Percentiles rank a stretch among this genome's conserved stretches.
Evolutionary conservation across 2,888 invertebrate genomes (phyloP).

Genomic region (Coenonympha glycerion): DNA sequence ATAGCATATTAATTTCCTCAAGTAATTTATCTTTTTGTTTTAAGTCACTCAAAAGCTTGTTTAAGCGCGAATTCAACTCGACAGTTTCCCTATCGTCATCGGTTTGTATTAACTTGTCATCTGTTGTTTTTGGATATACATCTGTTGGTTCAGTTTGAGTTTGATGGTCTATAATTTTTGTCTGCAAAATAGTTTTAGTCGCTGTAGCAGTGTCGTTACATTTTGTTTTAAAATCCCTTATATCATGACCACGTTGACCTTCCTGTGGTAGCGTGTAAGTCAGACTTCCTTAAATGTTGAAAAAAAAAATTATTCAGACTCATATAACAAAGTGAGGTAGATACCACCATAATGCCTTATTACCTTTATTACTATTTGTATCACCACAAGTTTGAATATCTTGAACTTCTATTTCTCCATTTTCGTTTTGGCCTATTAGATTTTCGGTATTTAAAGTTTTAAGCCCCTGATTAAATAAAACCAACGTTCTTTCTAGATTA

Average conservation of each 20-base stretch:
- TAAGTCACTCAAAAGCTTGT: slow-evolving; percentile 37
- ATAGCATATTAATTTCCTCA: slow-evolving; percentile 41
- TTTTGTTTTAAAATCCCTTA: neutral
- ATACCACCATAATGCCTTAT: neutral
- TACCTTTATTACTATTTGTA: slow-evolving; percentile 46
- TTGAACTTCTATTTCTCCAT: slow-evolving; percentile 43
- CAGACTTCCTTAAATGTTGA: slow-evolving; percentile 45
- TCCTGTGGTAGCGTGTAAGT: slow-evolving; percentile 55
- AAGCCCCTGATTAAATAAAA: slow-evolving; percentile 56
- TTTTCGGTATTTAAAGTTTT: slow-evolving; percentile 34
- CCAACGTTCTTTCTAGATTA: slow-evolving; percentile 51
- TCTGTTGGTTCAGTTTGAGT: slow-evolving; percentile 50
- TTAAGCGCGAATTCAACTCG: slow-evolving; percentile 36
- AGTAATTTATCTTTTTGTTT: slow-evolving; percentile 49
- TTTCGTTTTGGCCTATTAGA: slow-evolving; percentile 28
- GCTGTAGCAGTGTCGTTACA: slow-evolving; percentile 20
- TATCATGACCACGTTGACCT: slow-evolving; percentile 37
- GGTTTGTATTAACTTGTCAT: slow-evolving; percentile 46
- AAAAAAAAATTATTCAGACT: slow-evolving; percentile 6
- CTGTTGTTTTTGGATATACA: slow-evolving; percentile 27
- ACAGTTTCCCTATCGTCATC: slow-evolving; percentile 35
- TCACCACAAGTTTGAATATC: slow-evolving; percentile 58
- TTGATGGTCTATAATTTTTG: slow-evolving; percentile 28
- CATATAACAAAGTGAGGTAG: neutral
- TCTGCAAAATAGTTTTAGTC: slow-evolving; percentile 16